phyloP scores from a whole-genome alignment of 37 sponge, comb jelly and placozoan genomes.

The Spongia lamella region DNA sequence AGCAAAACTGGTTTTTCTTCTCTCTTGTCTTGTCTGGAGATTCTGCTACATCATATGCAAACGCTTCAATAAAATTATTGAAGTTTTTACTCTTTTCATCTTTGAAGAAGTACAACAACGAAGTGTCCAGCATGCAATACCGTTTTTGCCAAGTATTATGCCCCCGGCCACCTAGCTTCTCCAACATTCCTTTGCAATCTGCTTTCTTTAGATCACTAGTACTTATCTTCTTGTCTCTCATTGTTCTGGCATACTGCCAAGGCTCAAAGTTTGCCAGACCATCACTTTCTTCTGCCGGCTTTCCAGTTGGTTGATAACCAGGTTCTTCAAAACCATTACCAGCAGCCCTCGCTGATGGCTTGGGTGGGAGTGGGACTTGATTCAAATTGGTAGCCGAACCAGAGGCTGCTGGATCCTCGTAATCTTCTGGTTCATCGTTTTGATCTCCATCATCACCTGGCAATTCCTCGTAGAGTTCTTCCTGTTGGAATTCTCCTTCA shows the following conservation, averaged over 20 bases:
- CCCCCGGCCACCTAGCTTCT: constrained; percentile 85
- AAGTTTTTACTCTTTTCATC: constrained; percentile 66
- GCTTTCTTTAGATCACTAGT: constrained; percentile 40
- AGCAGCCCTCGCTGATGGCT: too few relatives aligned
- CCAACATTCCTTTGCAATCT: constrained; percentile 63
- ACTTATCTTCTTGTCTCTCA: constrained; percentile 34
- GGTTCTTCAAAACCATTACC: too few relatives aligned
- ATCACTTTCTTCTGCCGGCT: too few relatives aligned
- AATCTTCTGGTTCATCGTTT: constrained; percentile 16
- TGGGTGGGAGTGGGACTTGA: too few relatives aligned
- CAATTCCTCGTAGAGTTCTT: constrained; percentile 53
- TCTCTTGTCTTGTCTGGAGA: constrained; percentile 45
- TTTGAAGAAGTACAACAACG: constrained; percentile 85
- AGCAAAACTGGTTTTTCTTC: constrained; percentile 78
- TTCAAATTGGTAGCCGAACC: not conserved
- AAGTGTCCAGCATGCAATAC: constrained; percentile 65
- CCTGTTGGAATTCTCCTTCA: not conserved
- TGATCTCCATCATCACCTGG: too few relatives aligned
- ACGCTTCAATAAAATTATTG: constrained; percentile 69
- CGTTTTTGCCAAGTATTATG: constrained; percentile 84
- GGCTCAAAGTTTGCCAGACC: not conserved
- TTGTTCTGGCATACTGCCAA: not conserved
- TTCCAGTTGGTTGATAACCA: too few relatives aligned
- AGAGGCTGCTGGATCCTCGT: constrained; percentile 51
- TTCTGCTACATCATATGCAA: constrained; percentile 11